These are phyloP conservation scores for Phalloptychus januarius DNA, from an alignment of 2,797 vertebrate species.

Conservation along the genomic window DNA sequence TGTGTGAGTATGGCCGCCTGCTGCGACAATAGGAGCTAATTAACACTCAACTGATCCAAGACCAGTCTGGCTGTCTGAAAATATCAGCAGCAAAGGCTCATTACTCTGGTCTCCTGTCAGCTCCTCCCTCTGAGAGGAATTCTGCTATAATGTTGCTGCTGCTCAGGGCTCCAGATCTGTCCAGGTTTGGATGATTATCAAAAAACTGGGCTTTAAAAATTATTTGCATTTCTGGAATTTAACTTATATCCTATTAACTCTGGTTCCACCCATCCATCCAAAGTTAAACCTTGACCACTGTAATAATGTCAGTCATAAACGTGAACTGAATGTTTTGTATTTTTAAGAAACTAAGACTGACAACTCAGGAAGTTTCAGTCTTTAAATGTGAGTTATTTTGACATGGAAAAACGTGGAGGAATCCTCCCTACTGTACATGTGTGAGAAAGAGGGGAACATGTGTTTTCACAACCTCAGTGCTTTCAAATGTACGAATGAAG, in stretches of 20 bases:
- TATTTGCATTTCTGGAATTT: not conserved
- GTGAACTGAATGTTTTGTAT: not conserved
- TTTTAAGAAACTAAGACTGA: not conserved
- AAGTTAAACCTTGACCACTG: not conserved
- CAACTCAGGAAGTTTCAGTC: not conserved
- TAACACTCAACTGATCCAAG: slow-evolving; percentile 66
- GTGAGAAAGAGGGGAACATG: slow-evolving; percentile 7
- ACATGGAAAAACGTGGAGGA: not conserved
- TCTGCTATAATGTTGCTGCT: slow-evolving; percentile 2
- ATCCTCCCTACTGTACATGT: not conserved
- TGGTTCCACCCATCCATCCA: not conserved
- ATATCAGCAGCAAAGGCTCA: slow-evolving; percentile 33
- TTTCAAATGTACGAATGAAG: slow-evolving; percentile 29
- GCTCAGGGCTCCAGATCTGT: not conserved
- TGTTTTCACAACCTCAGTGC: slow-evolving; percentile 3
- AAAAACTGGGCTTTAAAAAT: not conserved
- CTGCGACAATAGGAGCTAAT: slow-evolving; percentile 56
- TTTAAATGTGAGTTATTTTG: not conserved
- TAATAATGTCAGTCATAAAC: not conserved
- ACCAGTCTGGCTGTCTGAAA: slow-evolving; percentile 46
- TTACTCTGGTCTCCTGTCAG: slow-evolving; percentile 57
- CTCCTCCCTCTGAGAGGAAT: slow-evolving; percentile 27
- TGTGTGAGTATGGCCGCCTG: slow-evolving; percentile 40
- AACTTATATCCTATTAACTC: not conserved
- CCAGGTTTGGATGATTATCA: not conserved